Conservation (phyloP, 1,140 invertebrate genomes). For the Phymorhynchus buccinoides region DNA sequence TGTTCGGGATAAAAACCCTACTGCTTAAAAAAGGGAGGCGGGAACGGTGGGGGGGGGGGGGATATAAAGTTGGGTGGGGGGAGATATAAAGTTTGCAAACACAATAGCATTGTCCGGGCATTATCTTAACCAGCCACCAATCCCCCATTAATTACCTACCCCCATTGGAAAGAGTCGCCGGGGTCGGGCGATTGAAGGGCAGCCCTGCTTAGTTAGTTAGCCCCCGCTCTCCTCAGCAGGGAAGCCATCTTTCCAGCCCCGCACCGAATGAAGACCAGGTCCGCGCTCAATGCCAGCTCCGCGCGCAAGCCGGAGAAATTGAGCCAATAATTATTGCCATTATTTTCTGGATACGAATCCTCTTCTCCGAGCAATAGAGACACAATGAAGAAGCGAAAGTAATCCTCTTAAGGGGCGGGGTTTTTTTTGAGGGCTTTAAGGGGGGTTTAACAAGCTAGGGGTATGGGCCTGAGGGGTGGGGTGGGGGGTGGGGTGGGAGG, state of each 20-base stretch:
- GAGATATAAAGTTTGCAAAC: constrained; percentile 29
- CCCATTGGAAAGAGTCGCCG: neutral
- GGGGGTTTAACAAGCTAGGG: neutral
- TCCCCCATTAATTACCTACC: constrained; percentile 25
- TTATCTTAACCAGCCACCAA: constrained; percentile 8
- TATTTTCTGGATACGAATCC: constrained; percentile 26
- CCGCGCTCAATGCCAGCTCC: constrained; percentile 10
- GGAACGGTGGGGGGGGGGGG: no score
- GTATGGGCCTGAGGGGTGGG: neutral
- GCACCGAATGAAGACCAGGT: constrained; percentile 11
- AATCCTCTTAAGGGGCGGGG: constrained; percentile 29
- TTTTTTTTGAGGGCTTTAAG: neutral
- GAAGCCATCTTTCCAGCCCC: neutral
- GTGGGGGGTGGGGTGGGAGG: neutral
- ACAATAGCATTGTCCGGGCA: constrained; percentile 16
- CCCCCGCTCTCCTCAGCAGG: constrained; percentile 18
- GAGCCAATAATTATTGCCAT: constrained; percentile 35
- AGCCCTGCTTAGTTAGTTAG: constrained; percentile 11
- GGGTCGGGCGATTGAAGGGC: constrained; percentile 21
- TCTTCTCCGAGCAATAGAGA: constrained; percentile 20
- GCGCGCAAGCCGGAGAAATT: constrained; percentile 24
- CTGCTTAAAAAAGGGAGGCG: neutral
- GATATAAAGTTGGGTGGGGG: no score
- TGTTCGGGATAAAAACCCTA: neutral
- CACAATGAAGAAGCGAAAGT: constrained; percentile 19